Conservation (phyloP, 2,888 invertebrate genomes). For the Andrena minutula region DNA sequence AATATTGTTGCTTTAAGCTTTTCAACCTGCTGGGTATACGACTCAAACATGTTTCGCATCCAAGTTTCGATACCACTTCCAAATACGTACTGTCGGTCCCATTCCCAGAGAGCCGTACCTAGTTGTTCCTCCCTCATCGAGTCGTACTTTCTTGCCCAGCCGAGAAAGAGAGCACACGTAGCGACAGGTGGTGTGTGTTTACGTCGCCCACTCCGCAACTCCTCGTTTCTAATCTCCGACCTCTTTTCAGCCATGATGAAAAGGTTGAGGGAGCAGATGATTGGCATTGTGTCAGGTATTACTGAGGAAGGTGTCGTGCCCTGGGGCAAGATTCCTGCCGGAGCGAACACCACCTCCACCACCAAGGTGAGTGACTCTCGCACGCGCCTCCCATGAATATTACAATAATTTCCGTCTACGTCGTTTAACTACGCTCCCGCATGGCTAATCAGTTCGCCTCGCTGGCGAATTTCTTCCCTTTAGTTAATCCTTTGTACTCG, state of each 20-base stretch:
- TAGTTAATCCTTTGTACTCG: conserved; percentile 6
- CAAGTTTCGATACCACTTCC: no score
- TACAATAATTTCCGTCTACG: conserved; percentile 35
- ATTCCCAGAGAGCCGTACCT: not conserved
- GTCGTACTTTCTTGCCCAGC: not conserved
- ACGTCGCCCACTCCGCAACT: not conserved
- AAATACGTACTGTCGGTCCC: no score
- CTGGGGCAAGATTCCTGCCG: conserved; percentile 78
- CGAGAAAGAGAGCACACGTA: not conserved
- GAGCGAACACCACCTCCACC: conserved; percentile 81
- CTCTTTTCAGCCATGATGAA: conserved; percentile 75
- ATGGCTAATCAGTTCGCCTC: conserved; percentile 24
- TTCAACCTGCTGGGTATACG: no score
- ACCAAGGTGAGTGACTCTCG: conserved; percentile 76
- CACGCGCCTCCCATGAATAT: conserved; percentile 10
- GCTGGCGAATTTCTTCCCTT: conserved; percentile 8
- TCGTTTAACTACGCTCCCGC: conserved; percentile 20
- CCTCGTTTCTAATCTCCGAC: conserved; percentile 38
- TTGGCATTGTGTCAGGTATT: conserved; percentile 63
- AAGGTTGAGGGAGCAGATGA: conserved; percentile 73
- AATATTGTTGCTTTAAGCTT: no score
- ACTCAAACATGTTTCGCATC: no score
- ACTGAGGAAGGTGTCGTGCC: conserved; percentile 61
- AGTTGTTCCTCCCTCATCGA: not conserved
- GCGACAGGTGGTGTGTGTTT: conserved; percentile 19